Conservation (phyloP, 2,888 invertebrate species). For the Teinopalpus imperialis region DNA sequence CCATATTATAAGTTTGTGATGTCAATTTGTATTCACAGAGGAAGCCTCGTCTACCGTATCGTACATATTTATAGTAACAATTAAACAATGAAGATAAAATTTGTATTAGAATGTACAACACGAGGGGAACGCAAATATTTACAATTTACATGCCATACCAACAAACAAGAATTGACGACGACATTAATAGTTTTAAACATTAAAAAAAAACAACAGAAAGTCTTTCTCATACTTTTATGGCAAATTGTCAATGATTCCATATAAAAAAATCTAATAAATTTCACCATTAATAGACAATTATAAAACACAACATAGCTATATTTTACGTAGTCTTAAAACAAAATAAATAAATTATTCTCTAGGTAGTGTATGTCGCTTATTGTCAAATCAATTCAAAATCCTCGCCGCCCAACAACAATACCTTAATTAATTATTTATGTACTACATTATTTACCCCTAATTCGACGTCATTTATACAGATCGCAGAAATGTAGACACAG, state of each 20-base stretch:
- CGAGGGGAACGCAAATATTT: constrained; percentile 59
- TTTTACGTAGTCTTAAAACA: constrained; percentile 77
- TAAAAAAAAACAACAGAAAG: constrained; percentile 70
- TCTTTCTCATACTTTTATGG: constrained; percentile 77
- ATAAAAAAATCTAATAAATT: constrained; percentile 54
- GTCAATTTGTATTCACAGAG: constrained; percentile 38
- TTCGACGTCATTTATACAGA: constrained; percentile 48
- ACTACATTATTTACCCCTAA: constrained; percentile 52
- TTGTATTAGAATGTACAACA: constrained; percentile 50
- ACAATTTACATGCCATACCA: constrained; percentile 49
- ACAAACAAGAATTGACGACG: constrained; percentile 45
- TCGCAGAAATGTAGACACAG: constrained; percentile 25
- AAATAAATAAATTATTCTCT: constrained; percentile 78
- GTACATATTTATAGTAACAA: constrained; percentile 36
- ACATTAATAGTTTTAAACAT: constrained; percentile 51
- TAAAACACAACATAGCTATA: constrained; percentile 78
- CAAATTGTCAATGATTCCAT: constrained; percentile 68
- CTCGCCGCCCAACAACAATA: constrained; percentile 49
- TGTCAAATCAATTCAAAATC: constrained; percentile 72
- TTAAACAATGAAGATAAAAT: constrained; percentile 34
- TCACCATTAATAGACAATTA: constrained; percentile 70
- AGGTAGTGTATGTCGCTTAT: constrained; percentile 73
- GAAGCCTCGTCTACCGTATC: constrained; percentile 32
- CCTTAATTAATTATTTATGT: constrained; percentile 59
- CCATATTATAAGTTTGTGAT: constrained; percentile 48